Conservation (phyloP, 2,113 vertebrate species). For the Atractosteus spatula region DNA sequence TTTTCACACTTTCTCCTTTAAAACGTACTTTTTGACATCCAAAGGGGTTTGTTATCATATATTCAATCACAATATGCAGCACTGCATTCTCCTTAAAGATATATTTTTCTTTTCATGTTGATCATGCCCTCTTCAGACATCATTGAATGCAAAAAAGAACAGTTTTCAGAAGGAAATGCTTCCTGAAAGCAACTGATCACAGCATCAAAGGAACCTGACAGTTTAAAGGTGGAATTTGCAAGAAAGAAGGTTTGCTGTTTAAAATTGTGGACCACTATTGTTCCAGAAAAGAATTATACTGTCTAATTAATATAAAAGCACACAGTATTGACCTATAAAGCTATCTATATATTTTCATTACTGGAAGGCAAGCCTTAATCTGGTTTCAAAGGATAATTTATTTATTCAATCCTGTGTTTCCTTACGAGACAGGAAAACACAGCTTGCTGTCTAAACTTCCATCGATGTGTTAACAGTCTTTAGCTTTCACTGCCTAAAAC, state of each 20-base stretch:
- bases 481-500: not conserved
- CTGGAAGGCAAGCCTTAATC: conserved; percentile 11
- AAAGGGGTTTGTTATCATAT: conserved; percentile 30
- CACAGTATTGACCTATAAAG: conserved; percentile 23
- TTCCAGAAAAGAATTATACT: conserved; percentile 31
- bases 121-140: conserved; percentile 44
- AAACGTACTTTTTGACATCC: conserved; percentile 27
- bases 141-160: conserved; percentile 34
- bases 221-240: conserved; percentile 42
- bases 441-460: not conserved
- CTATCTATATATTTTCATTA: conserved; percentile 16
- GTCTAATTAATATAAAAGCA: conserved; percentile 55
- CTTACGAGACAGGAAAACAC: not conserved
- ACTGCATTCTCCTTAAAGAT: conserved; percentile 39
- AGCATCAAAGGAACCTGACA: conserved; percentile 58
- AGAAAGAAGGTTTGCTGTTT: conserved; percentile 37
- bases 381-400: not conserved
- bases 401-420: not conserved
- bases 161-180: conserved; percentile 26
- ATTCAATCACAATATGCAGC: conserved; percentile 42
- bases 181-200: conserved; percentile 28
- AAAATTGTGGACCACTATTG: conserved; percentile 26
- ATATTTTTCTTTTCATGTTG: conserved; percentile 45
- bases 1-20: conserved; percentile 18
- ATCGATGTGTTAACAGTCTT: not conserved